Conservation (phyloP, 1,140 invertebrate genomes). For the Drosophila oshimai region DNA sequence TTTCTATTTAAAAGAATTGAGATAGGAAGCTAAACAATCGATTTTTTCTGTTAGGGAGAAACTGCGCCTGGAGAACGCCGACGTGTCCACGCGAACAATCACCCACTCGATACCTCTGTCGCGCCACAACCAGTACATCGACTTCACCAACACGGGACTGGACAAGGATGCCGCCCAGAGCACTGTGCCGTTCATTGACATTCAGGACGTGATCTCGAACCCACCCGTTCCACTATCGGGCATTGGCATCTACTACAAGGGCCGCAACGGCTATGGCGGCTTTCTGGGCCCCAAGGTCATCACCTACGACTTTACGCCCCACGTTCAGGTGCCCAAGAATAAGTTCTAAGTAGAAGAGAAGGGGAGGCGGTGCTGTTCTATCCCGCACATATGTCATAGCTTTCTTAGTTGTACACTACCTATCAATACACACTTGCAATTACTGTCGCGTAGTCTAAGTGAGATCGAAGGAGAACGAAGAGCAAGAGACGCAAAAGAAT, state of each 20-base stretch:
- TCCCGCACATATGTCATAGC: constrained; percentile 51
- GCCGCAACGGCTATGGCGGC: constrained; percentile 88
- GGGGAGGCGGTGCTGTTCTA: neutral
- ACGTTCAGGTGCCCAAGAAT: constrained; percentile 84
- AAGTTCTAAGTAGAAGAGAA: constrained; percentile 8
- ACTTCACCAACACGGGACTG: constrained; percentile 89
- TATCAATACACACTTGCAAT: constrained; percentile 19
- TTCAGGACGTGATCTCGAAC: constrained; percentile 87
- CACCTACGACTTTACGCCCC: constrained; percentile 88
- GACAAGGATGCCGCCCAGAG: constrained; percentile 92
- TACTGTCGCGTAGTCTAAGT: constrained; percentile 7
- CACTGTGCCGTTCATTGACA: constrained; percentile 92
- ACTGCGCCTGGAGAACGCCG: constrained; percentile 85
- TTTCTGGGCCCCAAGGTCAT: constrained; percentile 90
- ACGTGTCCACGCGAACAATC: constrained; percentile 86
- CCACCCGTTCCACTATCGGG: constrained; percentile 86
- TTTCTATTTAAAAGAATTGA: neutral
- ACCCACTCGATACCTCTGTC: constrained; percentile 87
- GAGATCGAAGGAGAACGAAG: neutral
- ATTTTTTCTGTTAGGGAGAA: constrained; percentile 83
- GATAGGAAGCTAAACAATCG: neutral
- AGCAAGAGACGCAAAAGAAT: constrained; percentile 10
- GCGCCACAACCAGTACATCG: constrained; percentile 88
- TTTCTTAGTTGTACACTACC: constrained; percentile 55
- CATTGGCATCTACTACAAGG: constrained; percentile 91